A percentile compares a stretch with the other conserved stretches of the same genome.
phyloP scores from a whole-genome alignment of 2,797 vertebrate genomes.

The Poecilia velifera region DNA sequence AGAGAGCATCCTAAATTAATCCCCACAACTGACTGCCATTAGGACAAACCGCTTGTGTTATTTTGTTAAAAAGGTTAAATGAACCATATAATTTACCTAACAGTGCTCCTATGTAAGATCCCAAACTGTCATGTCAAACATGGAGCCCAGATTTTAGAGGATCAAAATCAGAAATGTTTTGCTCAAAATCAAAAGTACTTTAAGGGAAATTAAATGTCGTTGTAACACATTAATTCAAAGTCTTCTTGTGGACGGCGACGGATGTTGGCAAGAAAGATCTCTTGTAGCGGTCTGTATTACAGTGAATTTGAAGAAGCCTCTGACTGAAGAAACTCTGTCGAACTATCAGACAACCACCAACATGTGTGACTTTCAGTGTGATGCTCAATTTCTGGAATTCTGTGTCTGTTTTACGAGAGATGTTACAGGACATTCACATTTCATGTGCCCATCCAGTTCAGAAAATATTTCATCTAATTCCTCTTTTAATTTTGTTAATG shows the following conservation, averaged over 20 bases:
- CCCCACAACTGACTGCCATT: neutral
- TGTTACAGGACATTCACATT: neutral
- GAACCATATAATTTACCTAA: neutral
- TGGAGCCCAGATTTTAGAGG: neutral
- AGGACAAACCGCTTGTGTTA: neutral
- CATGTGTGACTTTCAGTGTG: neutral
- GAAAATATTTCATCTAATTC: neutral
- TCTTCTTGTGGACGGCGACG: too few relatives aligned
- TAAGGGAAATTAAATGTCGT: too few relatives aligned
- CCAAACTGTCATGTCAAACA: neutral
- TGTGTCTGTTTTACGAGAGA: neutral
- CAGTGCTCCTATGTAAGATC: neutral
- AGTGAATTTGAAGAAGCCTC: too few relatives aligned
- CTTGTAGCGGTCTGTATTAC: too few relatives aligned
- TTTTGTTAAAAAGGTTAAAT: neutral
- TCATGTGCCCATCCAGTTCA: neutral
- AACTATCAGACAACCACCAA: neutral
- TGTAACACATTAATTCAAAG: too few relatives aligned
- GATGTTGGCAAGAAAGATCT: too few relatives aligned
- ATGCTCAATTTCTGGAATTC: neutral
- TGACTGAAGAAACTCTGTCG: too few relatives aligned
- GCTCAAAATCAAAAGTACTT: too few relatives aligned
- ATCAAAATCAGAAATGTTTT: neutral
- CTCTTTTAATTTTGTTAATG: neutral
- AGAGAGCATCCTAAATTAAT: neutral